These are phyloP conservation scores for Squalus acanthias DNA, from an alignment of 2,797 vertebrate genomes.

Conservation along the genomic window DNA sequence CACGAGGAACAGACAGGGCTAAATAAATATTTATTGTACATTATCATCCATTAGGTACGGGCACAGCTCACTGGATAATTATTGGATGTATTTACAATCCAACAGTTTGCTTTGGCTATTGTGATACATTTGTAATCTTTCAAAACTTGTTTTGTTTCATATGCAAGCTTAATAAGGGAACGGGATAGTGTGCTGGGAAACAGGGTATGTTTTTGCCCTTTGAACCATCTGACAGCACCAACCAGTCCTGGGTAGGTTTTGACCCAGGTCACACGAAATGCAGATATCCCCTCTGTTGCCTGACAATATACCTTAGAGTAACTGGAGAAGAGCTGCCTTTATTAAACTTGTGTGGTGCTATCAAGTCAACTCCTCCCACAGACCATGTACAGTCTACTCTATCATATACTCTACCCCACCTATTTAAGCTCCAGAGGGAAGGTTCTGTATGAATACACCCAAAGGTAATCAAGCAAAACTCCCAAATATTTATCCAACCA, in stretches of 20 bases:
- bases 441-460: not conserved
- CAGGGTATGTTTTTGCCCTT: not conserved
- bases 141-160: not conserved
- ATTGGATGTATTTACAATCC: not conserved
- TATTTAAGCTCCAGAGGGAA: not conserved
- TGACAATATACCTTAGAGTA: not conserved
- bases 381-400: not conserved
- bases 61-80: not conserved
- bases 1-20: not conserved
- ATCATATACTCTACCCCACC: not conserved
- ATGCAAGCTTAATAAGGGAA: not conserved
- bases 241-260: not conserved
- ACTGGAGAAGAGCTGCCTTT: not conserved
- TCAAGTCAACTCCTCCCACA: not conserved
- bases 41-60: not conserved
- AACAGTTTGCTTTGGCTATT: not conserved
- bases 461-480: not conserved
- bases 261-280: not conserved
- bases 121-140: not conserved
- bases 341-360: not conserved
- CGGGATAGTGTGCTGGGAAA: not conserved
- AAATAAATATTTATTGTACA: slow-evolving; percentile 22
- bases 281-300: not conserved
- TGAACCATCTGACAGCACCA: not conserved
- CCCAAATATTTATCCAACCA: not conserved